phyloP scores from a whole-genome alignment of 2,888 invertebrate species.

The Fragum sueziense region DNA sequence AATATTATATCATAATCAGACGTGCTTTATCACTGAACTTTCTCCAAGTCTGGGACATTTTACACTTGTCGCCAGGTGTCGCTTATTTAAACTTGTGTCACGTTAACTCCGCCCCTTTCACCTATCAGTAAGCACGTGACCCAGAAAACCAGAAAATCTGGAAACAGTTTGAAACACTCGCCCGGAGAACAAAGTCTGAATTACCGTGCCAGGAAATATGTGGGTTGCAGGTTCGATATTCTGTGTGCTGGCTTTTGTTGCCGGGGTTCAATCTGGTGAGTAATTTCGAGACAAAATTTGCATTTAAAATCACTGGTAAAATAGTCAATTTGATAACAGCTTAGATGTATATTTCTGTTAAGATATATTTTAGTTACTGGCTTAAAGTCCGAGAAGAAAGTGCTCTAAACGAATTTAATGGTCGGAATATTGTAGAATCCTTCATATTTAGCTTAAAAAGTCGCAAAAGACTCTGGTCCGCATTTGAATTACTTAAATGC shows the following conservation, averaged over 20 bases:
- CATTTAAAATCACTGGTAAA: too few relatives aligned
- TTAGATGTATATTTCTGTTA: too few relatives aligned
- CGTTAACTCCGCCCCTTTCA: conserved; percentile 11
- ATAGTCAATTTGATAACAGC: too few relatives aligned
- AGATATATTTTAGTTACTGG: too few relatives aligned
- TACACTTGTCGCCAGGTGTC: conserved; percentile 31
- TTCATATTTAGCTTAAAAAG: too few relatives aligned
- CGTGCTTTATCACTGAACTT: conserved; percentile 42
- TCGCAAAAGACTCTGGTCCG: too few relatives aligned
- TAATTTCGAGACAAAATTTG: too few relatives aligned
- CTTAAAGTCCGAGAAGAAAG: too few relatives aligned
- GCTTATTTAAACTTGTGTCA: conserved; percentile 23
- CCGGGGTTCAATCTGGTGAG: conserved; percentile 41
- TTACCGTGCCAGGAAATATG: neutral
- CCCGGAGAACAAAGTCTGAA: conserved; percentile 10
- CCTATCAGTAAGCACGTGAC: too few relatives aligned
- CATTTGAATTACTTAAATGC: too few relatives aligned
- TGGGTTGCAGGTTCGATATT: conserved; percentile 21
- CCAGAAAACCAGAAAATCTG: conserved; percentile 1
- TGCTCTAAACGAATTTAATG: too few relatives aligned
- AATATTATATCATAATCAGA: neutral
- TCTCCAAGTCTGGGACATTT: conserved; percentile 25
- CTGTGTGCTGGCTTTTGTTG: conserved; percentile 42
- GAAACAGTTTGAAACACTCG: neutral
- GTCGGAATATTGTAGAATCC: too few relatives aligned